Percentiles rank a stretch among this genome's conserved stretches.
Evolutionary conservation across 1,140 invertebrate species (phyloP).

Genomic region (Drosophila ironensis): DNA sequence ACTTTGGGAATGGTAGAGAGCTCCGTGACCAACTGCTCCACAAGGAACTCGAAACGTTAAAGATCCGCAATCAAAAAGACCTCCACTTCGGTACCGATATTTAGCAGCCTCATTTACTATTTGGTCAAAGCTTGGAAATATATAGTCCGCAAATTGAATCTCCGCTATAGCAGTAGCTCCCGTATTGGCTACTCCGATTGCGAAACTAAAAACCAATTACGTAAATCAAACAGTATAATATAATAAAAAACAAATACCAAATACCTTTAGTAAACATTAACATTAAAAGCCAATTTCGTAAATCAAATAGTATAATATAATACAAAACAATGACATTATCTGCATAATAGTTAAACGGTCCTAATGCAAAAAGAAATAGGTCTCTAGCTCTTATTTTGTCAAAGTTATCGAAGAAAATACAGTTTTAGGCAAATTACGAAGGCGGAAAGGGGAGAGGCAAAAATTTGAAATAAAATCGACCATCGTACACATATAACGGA

Average conservation of each 20-base stretch:
- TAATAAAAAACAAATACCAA: background rate
- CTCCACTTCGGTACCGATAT: constrained; percentile 95
- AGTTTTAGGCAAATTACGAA: no score
- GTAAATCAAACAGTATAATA: background rate
- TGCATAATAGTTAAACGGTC: no score
- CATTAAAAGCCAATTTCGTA: no score
- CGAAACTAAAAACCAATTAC: constrained; percentile 85
- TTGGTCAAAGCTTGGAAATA: constrained; percentile 99
- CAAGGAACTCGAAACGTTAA: constrained; percentile 95
- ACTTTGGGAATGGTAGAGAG: constrained; percentile 98
- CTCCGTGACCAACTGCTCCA: constrained; percentile 95
- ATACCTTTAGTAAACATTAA: no score
- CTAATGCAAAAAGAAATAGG: no score
- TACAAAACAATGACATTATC: no score
- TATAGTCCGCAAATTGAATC: constrained; percentile 99
- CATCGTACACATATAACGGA: no score
- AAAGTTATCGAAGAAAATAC: no score
- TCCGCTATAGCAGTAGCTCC: constrained; percentile 98
- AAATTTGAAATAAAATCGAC: no score
- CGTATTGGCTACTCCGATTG: constrained; percentile 94
- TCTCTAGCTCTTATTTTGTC: no score
- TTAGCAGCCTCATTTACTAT: constrained; percentile 96
- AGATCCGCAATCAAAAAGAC: constrained; percentile 93
- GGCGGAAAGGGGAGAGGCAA: no score
- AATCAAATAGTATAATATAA: no score